Conservation (phyloP, 2,797 vertebrate species). For the Propithecus perrieri region DNA sequence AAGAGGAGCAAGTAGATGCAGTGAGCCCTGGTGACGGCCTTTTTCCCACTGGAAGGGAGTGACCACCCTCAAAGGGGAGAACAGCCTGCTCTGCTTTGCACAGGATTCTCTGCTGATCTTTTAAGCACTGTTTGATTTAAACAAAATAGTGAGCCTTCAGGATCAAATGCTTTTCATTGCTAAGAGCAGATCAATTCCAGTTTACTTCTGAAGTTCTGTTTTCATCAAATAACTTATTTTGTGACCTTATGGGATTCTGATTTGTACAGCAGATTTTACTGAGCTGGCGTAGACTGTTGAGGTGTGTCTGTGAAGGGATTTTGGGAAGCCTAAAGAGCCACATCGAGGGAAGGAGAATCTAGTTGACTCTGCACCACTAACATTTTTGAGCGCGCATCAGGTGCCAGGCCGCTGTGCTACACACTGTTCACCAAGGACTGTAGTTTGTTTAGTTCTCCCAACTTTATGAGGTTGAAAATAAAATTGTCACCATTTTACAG, state of each 20-base stretch:
- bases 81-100: neutral
- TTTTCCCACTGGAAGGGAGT: neutral
- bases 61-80: neutral
- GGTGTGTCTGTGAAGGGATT: neutral
- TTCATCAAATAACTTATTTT: neutral
- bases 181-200: conserved; percentile 39
- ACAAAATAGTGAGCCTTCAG: neutral
- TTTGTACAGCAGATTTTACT: neutral
- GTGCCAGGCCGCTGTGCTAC: neutral
- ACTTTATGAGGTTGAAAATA: neutral
- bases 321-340: neutral
- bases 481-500: neutral
- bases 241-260: neutral
- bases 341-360: neutral
- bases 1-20: neutral
- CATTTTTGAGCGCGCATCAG: neutral
- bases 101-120: neutral
- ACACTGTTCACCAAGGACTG: neutral
- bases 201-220: conserved; percentile 55
- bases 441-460: neutral
- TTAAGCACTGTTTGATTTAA: neutral
- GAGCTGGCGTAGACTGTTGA: neutral
- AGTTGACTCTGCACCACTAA: neutral
- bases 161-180: conserved; percentile 35
- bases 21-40: neutral